Conservation (phyloP, 2,888 invertebrate genomes). For the Epirrhoe tristata region DNA sequence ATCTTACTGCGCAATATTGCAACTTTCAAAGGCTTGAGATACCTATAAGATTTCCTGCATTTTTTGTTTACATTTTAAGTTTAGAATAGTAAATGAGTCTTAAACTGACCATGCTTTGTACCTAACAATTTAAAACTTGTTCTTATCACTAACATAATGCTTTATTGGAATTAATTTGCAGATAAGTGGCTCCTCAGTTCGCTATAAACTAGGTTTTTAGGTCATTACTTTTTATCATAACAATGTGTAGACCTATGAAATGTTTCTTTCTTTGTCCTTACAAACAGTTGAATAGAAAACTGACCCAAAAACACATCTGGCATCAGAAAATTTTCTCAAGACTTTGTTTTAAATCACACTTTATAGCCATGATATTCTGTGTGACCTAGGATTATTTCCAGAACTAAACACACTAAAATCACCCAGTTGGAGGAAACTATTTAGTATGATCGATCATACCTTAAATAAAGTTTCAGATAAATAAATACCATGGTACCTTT, state of each 20-base stretch:
- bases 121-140: background rate
- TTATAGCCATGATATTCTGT: slow-evolving; percentile 5
- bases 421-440: too few species aligned
- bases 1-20: background rate
- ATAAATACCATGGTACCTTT: too few species aligned
- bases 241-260: background rate
- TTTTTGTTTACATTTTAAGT: background rate
- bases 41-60: background rate
- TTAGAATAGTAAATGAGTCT: background rate
- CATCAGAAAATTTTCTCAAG: background rate
- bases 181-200: slow-evolving; percentile 19
- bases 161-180: slow-evolving; percentile 18
- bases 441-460: too few species aligned
- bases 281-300: background rate
- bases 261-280: background rate
- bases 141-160: slow-evolving; percentile 15
- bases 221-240: slow-evolving; percentile 43
- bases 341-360: background rate
- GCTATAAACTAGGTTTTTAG: slow-evolving; percentile 51
- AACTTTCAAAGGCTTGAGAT: background rate
- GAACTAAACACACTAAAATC: too few species aligned
- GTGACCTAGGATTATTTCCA: too few species aligned
- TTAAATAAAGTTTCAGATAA: too few species aligned
- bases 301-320: slow-evolving; percentile 7
- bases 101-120: background rate